Evolutionary conservation across 2,113 vertebrate genomes (phyloP), one percentile per base, ranked within the genome.

Genomic region (Setophaga kirtlandii): DNA sequence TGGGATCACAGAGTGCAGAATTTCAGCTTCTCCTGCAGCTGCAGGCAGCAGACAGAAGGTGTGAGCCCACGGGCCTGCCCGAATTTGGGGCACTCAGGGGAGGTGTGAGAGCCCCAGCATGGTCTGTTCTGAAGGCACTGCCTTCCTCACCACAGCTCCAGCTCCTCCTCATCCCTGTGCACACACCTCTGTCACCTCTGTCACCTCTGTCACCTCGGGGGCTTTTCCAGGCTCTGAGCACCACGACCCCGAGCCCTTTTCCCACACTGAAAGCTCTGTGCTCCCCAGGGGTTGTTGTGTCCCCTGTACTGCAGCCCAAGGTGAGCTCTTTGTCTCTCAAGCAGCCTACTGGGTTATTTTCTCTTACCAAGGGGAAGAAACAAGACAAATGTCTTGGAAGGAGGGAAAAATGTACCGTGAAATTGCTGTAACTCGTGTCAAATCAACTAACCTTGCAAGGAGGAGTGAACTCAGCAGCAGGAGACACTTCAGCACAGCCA

Each of bases 41-140:
- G 6, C 56, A 49, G 67, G 65, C 64, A n/a, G 58, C 30, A 47
- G 27, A 39, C 39, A 20, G 1, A 41, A 37, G 28, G 37, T 14
- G 52, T 0, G 9, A 89, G 19, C 28, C 42, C 56, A 14, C 3
- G 11, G 41, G 2, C n/a, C 3, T 31, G 39, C 35, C 77, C 33
- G 3, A 2, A n/a, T 14, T 15, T 12, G n/a, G 87, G 62, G n/a
- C 1, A 12, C 52, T n/a, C n/a, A 16, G 28, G 59, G 16, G 39
- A 39, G 11, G 17, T 19, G 20, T 6, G 46, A 46, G 47, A 39
- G 46, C 33, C 23, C 7, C 44, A 44, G 28, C 7, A 15, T 0
- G 1, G 2, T 37, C 46, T 62, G 9, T 2, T 24, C 60, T 17
- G 10, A 15, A 15, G 39, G 1, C 2, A 1, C 2, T 1, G 3